phyloP scores from a whole-genome alignment of 1,140 invertebrate genomes.

The Trachymyrmex septentrionalis region DNA sequence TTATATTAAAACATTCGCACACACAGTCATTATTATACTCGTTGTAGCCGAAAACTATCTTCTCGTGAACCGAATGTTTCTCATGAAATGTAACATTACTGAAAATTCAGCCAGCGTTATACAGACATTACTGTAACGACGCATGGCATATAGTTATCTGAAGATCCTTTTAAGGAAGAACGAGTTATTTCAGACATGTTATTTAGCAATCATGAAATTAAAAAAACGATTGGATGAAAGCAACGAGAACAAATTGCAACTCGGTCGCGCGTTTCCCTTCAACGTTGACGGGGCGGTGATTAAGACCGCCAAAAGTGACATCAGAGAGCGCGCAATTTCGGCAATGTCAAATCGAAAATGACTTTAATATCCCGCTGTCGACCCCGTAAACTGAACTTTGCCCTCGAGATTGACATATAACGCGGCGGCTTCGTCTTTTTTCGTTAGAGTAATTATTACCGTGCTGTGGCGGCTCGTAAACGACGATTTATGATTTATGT shows the following conservation, averaged over 20 bases:
- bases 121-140: not conserved
- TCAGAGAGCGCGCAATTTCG: slow-evolving; percentile 39
- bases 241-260: not conserved
- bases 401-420: not conserved
- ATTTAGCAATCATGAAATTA: slow-evolving; percentile 14
- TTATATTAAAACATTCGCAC: slow-evolving; percentile 7
- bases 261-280: slow-evolving; percentile 22
- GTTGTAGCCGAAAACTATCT: not conserved
- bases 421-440: slow-evolving; percentile 11
- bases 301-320: not conserved
- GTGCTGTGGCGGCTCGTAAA: slow-evolving; percentile 15
- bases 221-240: not conserved
- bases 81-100: not conserved
- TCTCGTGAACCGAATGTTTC: not conserved
- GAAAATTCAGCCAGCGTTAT: not conserved
- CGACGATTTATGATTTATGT: slow-evolving; percentile 39
- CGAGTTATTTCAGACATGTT: not conserved
- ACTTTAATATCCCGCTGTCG: slow-evolving; percentile 27
- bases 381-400: slow-evolving; percentile 19
- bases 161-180: not conserved
- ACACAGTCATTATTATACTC: not conserved
- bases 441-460: slow-evolving; percentile 41
- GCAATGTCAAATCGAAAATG: slow-evolving; percentile 10
- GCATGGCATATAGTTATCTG: not conserved
- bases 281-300: slow-evolving; percentile 35